Conservation (phyloP, 2,797 vertebrate species). For the Xenops minutus region DNA sequence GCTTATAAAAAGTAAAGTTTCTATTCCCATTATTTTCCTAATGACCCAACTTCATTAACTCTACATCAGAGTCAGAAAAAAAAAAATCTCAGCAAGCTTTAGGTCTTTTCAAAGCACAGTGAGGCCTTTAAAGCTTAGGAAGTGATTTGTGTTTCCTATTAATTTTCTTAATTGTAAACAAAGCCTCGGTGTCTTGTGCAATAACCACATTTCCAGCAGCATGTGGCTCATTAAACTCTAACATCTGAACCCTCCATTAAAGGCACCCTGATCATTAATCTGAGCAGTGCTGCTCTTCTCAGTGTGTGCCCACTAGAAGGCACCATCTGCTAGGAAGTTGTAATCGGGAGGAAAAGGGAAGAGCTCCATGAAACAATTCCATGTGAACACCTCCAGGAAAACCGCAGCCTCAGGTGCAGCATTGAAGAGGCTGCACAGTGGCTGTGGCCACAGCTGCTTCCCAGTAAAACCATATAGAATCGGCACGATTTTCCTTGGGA, state of each 20-base stretch:
- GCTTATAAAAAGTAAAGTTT: neutral
- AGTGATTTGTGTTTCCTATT: neutral
- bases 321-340: constrained; percentile 10
- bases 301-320: constrained; percentile 53
- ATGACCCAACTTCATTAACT: neutral
- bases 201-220: neutral
- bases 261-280: neutral
- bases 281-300: neutral
- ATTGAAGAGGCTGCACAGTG: neutral
- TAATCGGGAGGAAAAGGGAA: neutral
- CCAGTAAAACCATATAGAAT: neutral
- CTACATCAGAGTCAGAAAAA: neutral
- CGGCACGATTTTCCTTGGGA: neutral
- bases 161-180: neutral
- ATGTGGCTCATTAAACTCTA: neutral
- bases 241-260: neutral
- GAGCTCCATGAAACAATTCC: neutral
- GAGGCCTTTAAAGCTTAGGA: neutral
- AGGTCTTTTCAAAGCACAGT: neutral
- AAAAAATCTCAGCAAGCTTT: neutral
- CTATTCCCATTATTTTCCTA: neutral
- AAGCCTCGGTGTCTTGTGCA: neutral
- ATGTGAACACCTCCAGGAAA: neutral
- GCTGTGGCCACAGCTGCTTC: neutral
- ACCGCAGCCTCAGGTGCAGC: fast-evolving